These are phyloP conservation scores for Sebastes cheni DNA, from an alignment of 2,797 vertebrate species.

Conservation along the genomic window DNA sequence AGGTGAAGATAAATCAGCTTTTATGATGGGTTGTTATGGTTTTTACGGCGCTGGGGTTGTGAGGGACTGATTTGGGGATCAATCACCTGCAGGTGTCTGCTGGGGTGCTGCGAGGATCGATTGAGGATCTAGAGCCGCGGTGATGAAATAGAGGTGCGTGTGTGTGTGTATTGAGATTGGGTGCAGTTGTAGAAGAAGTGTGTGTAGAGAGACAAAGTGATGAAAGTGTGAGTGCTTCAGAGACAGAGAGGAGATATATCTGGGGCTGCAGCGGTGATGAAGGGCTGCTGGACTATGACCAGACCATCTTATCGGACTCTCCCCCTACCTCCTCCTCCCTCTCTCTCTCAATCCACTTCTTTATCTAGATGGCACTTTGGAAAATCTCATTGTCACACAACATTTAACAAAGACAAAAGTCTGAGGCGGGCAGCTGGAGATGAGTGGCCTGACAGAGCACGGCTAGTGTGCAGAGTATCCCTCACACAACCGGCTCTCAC, in stretches of 20 bases:
- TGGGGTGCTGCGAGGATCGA: slow-evolving; percentile 71
- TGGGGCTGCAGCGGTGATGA: slow-evolving; percentile 76
- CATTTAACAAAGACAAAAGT: slow-evolving; percentile 82
- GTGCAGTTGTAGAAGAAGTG: slow-evolving; percentile 46
- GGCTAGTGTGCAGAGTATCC: slow-evolving; percentile 46
- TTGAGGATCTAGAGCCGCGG: slow-evolving; percentile 68
- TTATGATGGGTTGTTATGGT: slow-evolving; percentile 87
- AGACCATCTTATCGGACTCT: slow-evolving; percentile 75
- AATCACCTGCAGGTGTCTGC: slow-evolving; percentile 83
- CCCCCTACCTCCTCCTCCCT: background rate
- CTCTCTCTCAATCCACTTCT: slow-evolving; percentile 65
- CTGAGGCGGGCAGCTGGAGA: slow-evolving; percentile 62
- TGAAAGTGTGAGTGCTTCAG: slow-evolving; percentile 61
- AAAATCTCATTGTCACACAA: slow-evolving; percentile 83
- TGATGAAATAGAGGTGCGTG: slow-evolving; percentile 68
- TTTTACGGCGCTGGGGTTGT: slow-evolving; percentile 83
- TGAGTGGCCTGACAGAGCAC: slow-evolving; percentile 54
- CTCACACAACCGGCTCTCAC: slow-evolving; percentile 45
- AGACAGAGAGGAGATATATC: slow-evolving; percentile 75
- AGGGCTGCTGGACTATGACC: slow-evolving; percentile 83
- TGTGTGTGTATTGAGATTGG: slow-evolving; percentile 57
- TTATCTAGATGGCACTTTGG: slow-evolving; percentile 78
- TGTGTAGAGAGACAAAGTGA: slow-evolving; percentile 59
- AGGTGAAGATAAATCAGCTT: slow-evolving; percentile 84
- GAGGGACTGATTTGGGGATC: slow-evolving; percentile 86